Conservation (phyloP, 1,140 invertebrate genomes). For the Apis laboriosa region DNA sequence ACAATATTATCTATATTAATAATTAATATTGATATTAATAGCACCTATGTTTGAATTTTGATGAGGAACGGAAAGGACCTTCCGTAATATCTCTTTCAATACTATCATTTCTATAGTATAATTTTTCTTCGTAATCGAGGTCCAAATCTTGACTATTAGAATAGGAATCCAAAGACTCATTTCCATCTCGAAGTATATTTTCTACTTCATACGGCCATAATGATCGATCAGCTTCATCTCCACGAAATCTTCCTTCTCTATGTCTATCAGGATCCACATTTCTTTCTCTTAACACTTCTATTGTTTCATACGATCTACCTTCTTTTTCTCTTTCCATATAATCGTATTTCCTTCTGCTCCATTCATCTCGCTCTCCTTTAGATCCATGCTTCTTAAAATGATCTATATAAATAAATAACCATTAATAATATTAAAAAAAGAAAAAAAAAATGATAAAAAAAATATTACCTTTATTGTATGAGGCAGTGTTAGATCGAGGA, state of each 20-base stretch:
- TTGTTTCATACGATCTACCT: slow-evolving; percentile 70
- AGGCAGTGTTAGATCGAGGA: slow-evolving; percentile 37
- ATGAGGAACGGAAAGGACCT: slow-evolving; percentile 48
- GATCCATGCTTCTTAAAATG: slow-evolving; percentile 67
- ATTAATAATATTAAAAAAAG: slow-evolving; percentile 24
- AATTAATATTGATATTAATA: background rate
- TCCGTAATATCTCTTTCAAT: slow-evolving; percentile 71
- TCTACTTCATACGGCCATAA: slow-evolving; percentile 60
- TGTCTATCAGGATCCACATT: slow-evolving; percentile 67
- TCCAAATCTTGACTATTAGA: slow-evolving; percentile 55
- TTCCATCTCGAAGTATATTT: slow-evolving; percentile 61
- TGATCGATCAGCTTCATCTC: slow-evolving; percentile 58
- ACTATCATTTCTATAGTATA: slow-evolving; percentile 66
- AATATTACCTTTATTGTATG: slow-evolving; percentile 65
- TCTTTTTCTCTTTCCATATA: slow-evolving; percentile 70
- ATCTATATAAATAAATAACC: slow-evolving; percentile 40
- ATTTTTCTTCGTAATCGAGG: slow-evolving; percentile 68
- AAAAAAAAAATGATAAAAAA: background rate
- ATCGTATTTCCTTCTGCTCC: slow-evolving; percentile 67
- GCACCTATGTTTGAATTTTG: slow-evolving; percentile 63
- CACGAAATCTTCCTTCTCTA: slow-evolving; percentile 63
- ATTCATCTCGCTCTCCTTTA: slow-evolving; percentile 61
- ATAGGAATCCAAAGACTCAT: slow-evolving; percentile 67
- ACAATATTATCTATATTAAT: background rate
- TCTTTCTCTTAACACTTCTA: slow-evolving; percentile 75